Base-by-base conservation (phyloP, 2,113 vertebrate species). In the Rhynchopsitta pachyrhyncha region DNA sequence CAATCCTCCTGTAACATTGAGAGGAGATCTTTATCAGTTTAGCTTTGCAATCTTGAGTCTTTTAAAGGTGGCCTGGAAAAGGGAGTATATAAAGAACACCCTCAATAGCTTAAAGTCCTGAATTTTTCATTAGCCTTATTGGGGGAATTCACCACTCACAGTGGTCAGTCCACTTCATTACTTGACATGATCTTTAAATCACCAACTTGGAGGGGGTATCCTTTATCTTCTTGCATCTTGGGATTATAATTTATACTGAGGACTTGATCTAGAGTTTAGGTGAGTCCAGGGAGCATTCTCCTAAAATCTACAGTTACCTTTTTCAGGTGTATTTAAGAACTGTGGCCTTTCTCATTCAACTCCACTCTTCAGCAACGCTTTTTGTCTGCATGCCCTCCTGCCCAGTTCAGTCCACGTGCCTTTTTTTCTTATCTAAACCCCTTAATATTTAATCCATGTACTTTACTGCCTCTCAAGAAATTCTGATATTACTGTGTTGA, bases 341-440 rank as follows among this genome's bases (percentile, higher is more conserved):
- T 28, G 59, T 0, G 10, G 41, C 5, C 7, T 88, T 22, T 63
- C 22, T 73, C 69, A 25, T 5, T 87, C 2, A 1, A 25, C 23
- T 76, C 19, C 0, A 0, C 13, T 35, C 10, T 69, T 79, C 64
- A 28, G 13, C 33, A 79, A 17, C 14, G 39, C 24, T 73, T 47
- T 41, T 86, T 39, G 12, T 37, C 11, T 79, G 17, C 52, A 62
- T 91, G 16, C 15, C 5, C 6, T 93, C 10, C 42, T 82, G 25
- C 31, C n/a, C 28, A 7, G 11, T 87, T 95, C 20, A 41, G 37
- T 49, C 28, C 37, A 46, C 0, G 0, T 25, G 6, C 71, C 14
- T 7, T 55, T 80, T 95, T 74, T 67, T 63, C 62, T 73, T 17
- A 24, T 74, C 49, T 82, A 73, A 86, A 89, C 11, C 37, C 10